Conservation (phyloP, 2,113 vertebrate genomes). For the Cyprinodon variegatus region DNA sequence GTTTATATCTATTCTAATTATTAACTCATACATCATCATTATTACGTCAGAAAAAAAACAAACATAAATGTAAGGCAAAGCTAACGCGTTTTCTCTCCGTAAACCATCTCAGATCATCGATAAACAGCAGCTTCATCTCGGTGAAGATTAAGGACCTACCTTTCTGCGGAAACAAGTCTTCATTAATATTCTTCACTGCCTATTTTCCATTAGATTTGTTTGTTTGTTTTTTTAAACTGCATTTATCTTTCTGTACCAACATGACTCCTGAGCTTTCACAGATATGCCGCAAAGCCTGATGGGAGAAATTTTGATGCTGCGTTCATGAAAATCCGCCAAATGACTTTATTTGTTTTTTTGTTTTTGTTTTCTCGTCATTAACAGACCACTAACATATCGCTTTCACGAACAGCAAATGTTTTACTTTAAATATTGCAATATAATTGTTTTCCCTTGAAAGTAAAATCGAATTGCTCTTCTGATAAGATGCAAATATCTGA, state of each 20-base stretch:
- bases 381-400: background rate
- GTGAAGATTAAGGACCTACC: slow-evolving; percentile 3
- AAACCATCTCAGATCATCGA: background rate
- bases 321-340: slow-evolving; percentile 7
- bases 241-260: background rate
- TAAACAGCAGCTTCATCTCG: background rate
- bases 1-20: background rate
- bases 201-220: background rate
- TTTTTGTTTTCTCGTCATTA: background rate
- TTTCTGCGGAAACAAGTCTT: slow-evolving; percentile 15
- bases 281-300: slow-evolving; percentile 48
- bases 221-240: background rate
- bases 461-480: background rate
- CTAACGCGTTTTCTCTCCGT: background rate
- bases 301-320: slow-evolving; percentile 23
- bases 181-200: background rate
- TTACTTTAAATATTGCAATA: background rate
- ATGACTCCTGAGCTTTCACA: slow-evolving; percentile 27
- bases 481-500: too few species aligned
- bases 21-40: background rate
- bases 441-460: background rate
- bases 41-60: background rate
- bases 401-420: background rate
- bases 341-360: background rate
- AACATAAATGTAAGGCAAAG: background rate